phyloP scores from a whole-genome alignment of 2,797 vertebrate genomes.

The Syngnathus acus region DNA sequence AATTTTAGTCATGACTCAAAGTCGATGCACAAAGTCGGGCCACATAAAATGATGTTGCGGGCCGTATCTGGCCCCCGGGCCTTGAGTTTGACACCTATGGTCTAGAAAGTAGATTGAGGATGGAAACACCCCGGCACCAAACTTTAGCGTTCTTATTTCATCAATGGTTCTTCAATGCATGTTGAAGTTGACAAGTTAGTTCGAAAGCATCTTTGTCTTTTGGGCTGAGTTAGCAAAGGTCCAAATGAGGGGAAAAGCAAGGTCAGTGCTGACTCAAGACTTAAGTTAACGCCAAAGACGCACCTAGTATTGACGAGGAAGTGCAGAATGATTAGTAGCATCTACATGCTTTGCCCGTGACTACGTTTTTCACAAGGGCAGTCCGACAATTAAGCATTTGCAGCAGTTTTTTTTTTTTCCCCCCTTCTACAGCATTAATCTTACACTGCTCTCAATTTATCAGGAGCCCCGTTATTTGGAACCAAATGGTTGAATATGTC shows the following conservation, averaged over 20 bases:
- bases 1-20: no score
- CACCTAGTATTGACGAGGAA: constrained; percentile 41
- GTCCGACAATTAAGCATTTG: constrained; percentile 14
- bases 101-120: no score
- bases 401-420: neutral
- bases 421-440: neutral
- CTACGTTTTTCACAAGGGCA: constrained; percentile 5
- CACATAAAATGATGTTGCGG: no score
- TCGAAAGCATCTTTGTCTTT: constrained; percentile 23
- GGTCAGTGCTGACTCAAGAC: constrained; percentile 41
- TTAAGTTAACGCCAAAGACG: constrained; percentile 31
- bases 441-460: constrained; percentile 16
- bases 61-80: no score
- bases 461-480: constrained; percentile 13
- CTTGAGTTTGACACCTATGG: no score
- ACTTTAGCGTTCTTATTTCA: neutral
- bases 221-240: constrained; percentile 42
- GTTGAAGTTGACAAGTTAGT: neutral
- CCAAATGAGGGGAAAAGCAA: constrained; percentile 47
- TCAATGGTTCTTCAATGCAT: neutral
- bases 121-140: no score
- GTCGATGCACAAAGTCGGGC: no score
- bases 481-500: constrained; percentile 30
- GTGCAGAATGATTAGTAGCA: constrained; percentile 36
- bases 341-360: constrained; percentile 6